A percentile compares a stretch with the other conserved stretches of the same genome.
Evolutionary conservation across 2,888 invertebrate species (phyloP).

Genomic region (Agonopterix arenella): DNA sequence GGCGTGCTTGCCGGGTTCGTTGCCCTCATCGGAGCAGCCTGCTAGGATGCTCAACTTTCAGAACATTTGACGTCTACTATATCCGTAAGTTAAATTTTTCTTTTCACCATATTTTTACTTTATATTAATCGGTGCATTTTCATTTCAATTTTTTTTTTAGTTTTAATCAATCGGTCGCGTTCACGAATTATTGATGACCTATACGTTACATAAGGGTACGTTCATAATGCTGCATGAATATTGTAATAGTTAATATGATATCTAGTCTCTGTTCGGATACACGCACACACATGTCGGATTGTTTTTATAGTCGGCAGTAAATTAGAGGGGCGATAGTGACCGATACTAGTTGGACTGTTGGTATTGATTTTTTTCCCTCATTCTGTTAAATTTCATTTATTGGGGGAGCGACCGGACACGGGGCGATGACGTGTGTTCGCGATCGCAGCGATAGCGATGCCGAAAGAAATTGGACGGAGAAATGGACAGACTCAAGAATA

Average conservation of each 20-base stretch:
- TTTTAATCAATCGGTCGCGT: slow-evolving; percentile 22
- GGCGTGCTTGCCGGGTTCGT: slow-evolving; percentile 52
- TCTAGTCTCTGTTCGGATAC: slow-evolving; percentile 18
- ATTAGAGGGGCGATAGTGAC: slow-evolving; percentile 69
- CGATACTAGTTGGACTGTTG: slow-evolving; percentile 53
- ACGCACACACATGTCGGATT: slow-evolving; percentile 46
- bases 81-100: slow-evolving; percentile 53
- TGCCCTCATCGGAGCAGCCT: slow-evolving; percentile 36
- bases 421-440: slow-evolving; percentile 39
- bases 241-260: slow-evolving; percentile 43
- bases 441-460: not conserved
- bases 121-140: too few relatives aligned
- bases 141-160: not conserved
- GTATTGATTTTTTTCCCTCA: slow-evolving; percentile 77
- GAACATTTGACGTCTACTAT: slow-evolving; percentile 68
- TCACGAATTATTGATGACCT: slow-evolving; percentile 46
- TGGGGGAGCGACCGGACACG: slow-evolving; percentile 63
- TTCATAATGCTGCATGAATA: slow-evolving; percentile 58
- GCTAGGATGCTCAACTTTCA: slow-evolving; percentile 68
- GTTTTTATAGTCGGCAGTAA: slow-evolving; percentile 70
- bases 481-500: not conserved
- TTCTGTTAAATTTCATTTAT: slow-evolving; percentile 77
- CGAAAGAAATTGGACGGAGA: slow-evolving; percentile 5
- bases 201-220: slow-evolving; percentile 47
- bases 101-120: too few relatives aligned